Evolutionary conservation across 2,888 invertebrate genomes (phyloP).

Genomic region (Panzeria rudis): DNA sequence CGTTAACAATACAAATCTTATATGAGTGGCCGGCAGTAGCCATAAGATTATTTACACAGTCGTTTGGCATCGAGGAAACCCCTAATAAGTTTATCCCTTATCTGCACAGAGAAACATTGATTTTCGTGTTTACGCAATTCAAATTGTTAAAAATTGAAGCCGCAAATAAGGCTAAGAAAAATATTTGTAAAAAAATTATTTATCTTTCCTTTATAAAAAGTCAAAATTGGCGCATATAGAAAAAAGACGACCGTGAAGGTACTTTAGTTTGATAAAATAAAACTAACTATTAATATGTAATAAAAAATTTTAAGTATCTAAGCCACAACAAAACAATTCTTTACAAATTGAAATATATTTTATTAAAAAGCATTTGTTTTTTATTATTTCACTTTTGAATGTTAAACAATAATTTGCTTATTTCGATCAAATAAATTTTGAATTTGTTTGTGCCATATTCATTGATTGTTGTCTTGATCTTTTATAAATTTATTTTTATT

Average conservation of each 20-base stretch:
- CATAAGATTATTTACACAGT: too few relatives aligned
- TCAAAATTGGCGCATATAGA: too few relatives aligned
- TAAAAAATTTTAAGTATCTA: background rate
- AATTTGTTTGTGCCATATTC: constrained; percentile 54
- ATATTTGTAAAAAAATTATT: too few relatives aligned
- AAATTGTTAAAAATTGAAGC: too few relatives aligned
- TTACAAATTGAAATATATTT: constrained; percentile 12
- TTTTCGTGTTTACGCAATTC: too few relatives aligned
- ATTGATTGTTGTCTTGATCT: constrained; percentile 64
- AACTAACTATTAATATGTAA: background rate
- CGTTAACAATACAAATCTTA: too few relatives aligned
- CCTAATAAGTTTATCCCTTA: too few relatives aligned
- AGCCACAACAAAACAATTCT: background rate
- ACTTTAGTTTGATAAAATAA: background rate
- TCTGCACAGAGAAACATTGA: too few relatives aligned
- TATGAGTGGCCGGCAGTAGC: too few relatives aligned
- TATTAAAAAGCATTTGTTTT: constrained; percentile 12
- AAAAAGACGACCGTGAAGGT: background rate
- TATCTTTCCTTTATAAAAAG: too few relatives aligned
- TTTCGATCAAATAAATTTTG: constrained; percentile 22
- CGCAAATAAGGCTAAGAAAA: too few relatives aligned
- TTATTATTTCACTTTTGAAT: constrained; percentile 5
- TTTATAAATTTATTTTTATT: constrained; percentile 62
- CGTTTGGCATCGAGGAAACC: too few relatives aligned
- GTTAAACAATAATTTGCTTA: constrained; percentile 45